These are phyloP conservation scores for Epinotia nisella DNA, from an alignment of 2,888 invertebrate genomes.

Conservation along the genomic window DNA sequence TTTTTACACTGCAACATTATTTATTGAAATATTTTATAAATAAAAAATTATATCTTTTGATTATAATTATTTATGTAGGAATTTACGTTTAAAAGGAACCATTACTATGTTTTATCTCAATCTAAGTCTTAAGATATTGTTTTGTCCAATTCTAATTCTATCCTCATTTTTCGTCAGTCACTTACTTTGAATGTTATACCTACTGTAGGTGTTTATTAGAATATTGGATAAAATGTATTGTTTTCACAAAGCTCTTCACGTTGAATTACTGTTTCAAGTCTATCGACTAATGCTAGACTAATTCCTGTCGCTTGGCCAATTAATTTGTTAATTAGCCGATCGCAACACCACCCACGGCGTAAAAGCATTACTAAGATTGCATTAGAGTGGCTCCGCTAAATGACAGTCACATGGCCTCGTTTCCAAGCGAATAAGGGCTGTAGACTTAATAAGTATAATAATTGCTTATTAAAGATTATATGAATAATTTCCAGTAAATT, in stretches of 20 bases:
- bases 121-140: too few relatives aligned
- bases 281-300: constrained; percentile 47
- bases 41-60: too few relatives aligned
- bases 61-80: too few relatives aligned
- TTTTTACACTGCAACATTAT: too few relatives aligned
- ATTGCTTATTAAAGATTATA: neutral
- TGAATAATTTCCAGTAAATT: neutral
- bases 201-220: too few relatives aligned
- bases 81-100: too few relatives aligned
- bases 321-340: constrained; percentile 65
- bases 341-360: constrained; percentile 53
- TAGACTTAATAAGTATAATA: neutral
- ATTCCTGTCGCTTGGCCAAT: constrained; percentile 61
- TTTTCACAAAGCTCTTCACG: neutral
- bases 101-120: too few relatives aligned
- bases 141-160: too few relatives aligned
- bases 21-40: too few relatives aligned
- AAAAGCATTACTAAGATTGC: constrained; percentile 61
- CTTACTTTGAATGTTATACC: too few relatives aligned
- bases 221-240: too few relatives aligned
- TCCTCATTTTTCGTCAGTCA: too few relatives aligned
- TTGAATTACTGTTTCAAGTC: constrained; percentile 27
- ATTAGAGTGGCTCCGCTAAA: constrained; percentile 55
- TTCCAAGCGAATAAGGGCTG: neutral
- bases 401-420: constrained; percentile 23